phyloP scores from a whole-genome alignment of 2,797 vertebrate species.

The Urosaurus nigricauda region DNA sequence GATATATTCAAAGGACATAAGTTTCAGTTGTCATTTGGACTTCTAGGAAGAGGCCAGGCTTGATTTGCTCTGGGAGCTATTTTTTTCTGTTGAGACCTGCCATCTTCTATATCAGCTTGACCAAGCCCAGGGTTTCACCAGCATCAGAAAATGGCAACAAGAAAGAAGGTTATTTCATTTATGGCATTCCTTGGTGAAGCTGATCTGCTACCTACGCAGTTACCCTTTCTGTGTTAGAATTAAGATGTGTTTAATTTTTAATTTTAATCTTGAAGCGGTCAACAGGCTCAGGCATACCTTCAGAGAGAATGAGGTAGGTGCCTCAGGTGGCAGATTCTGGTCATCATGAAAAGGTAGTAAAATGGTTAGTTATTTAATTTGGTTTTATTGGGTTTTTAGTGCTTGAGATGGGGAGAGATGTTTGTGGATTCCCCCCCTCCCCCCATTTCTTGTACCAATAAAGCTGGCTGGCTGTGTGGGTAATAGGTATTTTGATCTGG shows the following conservation, averaged over 20 bases:
- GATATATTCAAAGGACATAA: too few relatives aligned
- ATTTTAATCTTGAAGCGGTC: neutral
- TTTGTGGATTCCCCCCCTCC: neutral
- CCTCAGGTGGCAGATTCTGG: neutral
- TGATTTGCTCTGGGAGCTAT: too few relatives aligned
- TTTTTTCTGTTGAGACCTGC: too few relatives aligned
- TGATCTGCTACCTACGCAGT: neutral
- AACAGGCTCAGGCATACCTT: neutral
- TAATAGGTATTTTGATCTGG: neutral
- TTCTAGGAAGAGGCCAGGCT: too few relatives aligned
- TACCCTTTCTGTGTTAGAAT: neutral
- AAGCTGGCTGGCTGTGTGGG: neutral
- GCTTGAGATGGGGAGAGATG: neutral
- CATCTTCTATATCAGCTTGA: neutral
- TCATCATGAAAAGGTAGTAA: neutral
- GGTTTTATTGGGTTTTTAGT: neutral
- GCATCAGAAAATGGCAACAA: neutral
- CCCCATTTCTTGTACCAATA: neutral
- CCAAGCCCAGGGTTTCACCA: too few relatives aligned
- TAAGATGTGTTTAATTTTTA: too few relatives aligned
- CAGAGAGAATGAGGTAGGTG: neutral
- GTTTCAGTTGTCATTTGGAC: too few relatives aligned
- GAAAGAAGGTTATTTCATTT: neutral
- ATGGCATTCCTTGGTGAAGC: neutral
- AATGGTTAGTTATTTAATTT: neutral